Evolutionary conservation across 2,797 vertebrate genomes (phyloP).

Genomic region (Crenichthys baileyi): DNA sequence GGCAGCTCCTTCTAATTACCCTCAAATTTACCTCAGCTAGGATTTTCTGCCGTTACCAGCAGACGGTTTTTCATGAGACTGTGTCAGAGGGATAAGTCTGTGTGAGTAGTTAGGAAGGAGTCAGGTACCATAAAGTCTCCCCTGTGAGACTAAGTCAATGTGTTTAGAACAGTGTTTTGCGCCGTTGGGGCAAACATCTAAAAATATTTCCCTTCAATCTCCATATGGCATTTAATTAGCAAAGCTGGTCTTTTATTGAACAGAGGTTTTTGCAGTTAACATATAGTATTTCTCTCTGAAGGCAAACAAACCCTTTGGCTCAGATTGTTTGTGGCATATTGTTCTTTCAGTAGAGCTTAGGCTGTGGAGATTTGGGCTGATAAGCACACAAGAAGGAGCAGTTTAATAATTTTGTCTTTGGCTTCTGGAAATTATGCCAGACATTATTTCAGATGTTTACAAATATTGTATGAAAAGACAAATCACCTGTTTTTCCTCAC

Average conservation of each 20-base stretch:
- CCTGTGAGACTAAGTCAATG: conserved; percentile 64
- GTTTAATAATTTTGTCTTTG: not conserved
- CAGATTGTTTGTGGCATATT: conserved; percentile 41
- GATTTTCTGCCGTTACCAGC: conserved; percentile 65
- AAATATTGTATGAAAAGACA: not conserved
- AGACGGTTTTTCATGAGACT: conserved; percentile 53
- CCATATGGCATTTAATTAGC: conserved; percentile 58
- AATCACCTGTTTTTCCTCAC: not conserved
- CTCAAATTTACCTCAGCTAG: conserved; percentile 64
- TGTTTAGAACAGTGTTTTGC: conserved; percentile 56
- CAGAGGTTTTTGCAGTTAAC: conserved; percentile 46
- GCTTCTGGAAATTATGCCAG: not conserved
- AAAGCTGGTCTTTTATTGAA: conserved; percentile 43
- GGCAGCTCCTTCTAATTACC: conserved; percentile 59
- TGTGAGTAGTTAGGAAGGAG: conserved; percentile 69
- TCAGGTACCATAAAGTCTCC: conserved; percentile 61
- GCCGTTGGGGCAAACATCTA: conserved; percentile 40
- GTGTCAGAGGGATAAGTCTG: conserved; percentile 65
- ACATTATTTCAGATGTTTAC: not conserved
- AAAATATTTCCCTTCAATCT: conserved; percentile 51
- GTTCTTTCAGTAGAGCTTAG: conserved; percentile 45
- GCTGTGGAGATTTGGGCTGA: conserved; percentile 5
- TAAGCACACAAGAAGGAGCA: not conserved
- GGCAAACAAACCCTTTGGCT: conserved; percentile 57
- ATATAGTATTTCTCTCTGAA: conserved; percentile 53